phyloP scores from a whole-genome alignment of 30 jellyfish, hydroid and myxozoan species.

The Aurelia coerulea region DNA sequence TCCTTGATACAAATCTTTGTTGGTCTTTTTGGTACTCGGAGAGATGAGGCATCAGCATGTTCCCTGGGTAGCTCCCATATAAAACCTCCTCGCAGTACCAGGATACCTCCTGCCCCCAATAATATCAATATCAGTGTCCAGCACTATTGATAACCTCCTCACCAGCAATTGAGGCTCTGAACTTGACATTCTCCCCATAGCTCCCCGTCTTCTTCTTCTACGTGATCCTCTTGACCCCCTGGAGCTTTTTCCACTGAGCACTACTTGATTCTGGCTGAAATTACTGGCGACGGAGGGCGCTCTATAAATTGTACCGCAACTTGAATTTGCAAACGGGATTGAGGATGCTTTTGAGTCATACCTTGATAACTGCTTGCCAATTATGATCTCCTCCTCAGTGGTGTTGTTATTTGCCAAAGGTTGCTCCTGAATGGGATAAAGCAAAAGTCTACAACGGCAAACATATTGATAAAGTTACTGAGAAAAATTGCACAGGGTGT shows the following conservation, averaged over 20 bases:
- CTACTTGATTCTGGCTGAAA: conserved; percentile 46
- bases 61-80: conserved; percentile 71
- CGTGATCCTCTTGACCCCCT: conserved; percentile 62
- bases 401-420: conserved; percentile 67
- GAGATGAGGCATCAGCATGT: conserved; percentile 25
- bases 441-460: conserved; percentile 40
- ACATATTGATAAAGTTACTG: neutral
- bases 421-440: conserved; percentile 57
- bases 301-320: conserved; percentile 75
- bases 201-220: conserved; percentile 63
- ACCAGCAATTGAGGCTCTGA: conserved; percentile 81
- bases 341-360: conserved; percentile 81
- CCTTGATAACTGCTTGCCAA: conserved; percentile 67
- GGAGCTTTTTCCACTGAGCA: conserved; percentile 46
- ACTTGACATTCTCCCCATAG: conserved; percentile 72
- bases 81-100: conserved; percentile 57
- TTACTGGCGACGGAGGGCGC: conserved; percentile 80
- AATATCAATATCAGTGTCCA: conserved; percentile 73
- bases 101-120: conserved; percentile 73
- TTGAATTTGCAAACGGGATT: conserved; percentile 78
- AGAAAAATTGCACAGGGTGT: neutral
- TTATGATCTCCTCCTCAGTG: conserved; percentile 52
- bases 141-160: conserved; percentile 65
- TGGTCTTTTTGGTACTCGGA: too few species aligned
- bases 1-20: too few species aligned